Percentiles rank a stretch among this genome's conserved stretches.
Conservation (phyloP, 2,113 vertebrate genomes). For the Labrus mixtus region DNA sequence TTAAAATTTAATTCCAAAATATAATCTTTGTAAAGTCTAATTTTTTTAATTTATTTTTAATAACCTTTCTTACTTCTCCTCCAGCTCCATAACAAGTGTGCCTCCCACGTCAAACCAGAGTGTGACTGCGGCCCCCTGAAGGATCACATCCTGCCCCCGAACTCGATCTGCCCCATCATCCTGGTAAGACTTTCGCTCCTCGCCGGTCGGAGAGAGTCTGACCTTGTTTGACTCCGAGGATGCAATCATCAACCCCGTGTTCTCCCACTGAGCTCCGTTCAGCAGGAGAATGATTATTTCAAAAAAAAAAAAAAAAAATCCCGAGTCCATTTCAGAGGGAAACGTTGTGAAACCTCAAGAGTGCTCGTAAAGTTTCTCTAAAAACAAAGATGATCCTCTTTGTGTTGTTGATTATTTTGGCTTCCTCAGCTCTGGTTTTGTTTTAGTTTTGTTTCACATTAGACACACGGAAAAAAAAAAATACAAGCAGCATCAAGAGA, state of each 20-base stretch:
- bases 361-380: not conserved
- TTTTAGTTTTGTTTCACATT: no score
- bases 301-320: slow-evolving; percentile 24
- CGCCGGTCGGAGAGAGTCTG: slow-evolving; percentile 23
- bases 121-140: slow-evolving; percentile 95
- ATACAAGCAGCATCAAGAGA: not conserved
- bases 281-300: slow-evolving; percentile 12
- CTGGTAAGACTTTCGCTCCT: slow-evolving; percentile 86
- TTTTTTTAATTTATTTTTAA: no score
- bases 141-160: slow-evolving; percentile 95
- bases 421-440: not conserved
- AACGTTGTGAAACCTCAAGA: not conserved
- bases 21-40: no score
- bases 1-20: no score
- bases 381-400: not conserved
- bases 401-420: not conserved
- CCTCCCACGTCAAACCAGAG: slow-evolving; percentile 95
- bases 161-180: slow-evolving; percentile 92
- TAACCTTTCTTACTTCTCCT: slow-evolving; percentile 45
- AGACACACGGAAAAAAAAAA: not conserved
- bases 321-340: not conserved
- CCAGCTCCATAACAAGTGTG: slow-evolving; percentile 97
- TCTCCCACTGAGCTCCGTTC: slow-evolving; percentile 44
- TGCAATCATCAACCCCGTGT: slow-evolving; percentile 54
- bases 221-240: slow-evolving; percentile 36